Evolutionary conservation across 2,888 invertebrate genomes (phyloP), one percentile per base, ranked within the genome.

Genomic region (Clivina fossor): DNA sequence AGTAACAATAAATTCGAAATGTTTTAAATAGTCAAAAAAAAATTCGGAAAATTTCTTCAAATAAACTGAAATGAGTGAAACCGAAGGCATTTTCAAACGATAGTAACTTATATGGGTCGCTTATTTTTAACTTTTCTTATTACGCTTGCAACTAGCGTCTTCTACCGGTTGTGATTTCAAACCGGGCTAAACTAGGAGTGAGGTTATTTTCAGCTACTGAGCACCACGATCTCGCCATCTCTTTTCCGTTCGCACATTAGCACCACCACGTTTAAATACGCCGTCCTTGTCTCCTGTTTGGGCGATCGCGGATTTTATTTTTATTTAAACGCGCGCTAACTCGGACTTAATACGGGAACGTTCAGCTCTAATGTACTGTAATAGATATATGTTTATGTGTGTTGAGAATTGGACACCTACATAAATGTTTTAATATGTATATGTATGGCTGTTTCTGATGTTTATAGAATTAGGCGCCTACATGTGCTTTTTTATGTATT

Each of bases 131-230:
- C 30, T 20, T 28, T 9, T 8, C 15, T 46, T 26, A 20, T 41
- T 55, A 43, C 58, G 60, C 53, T 53, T 58, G 47, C 51, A 44
- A 48, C 46, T 49, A 53, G 54, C 54, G 51, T 57, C 59, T 58
- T 58, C 44, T 49, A 58, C 33, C 33, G 44, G 49, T 41, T 33
- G 48, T 33, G 30, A 53, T 57, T 57, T 59, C 47, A 43, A 32
- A 37, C 61, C 66, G 62, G 64, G 58, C 67, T 67, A 67, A 66
- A 67, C 66, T 65, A 64, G 67, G 66, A 66, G 65, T 61, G 65
- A n/a, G 50, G 63, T 58, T 67, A 67, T 67, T 67, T 66, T 61
- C n/a, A n/a, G n/a, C n/a, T n/a, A n/a, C n/a, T n/a, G n/a, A 16
- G 64, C 58, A 40, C 43, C 41, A 26, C 50, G 58, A 9, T 24